Percentiles rank a stretch among this genome's conserved stretches.
Evolutionary conservation across 2,113 vertebrate species (phyloP).

Genomic region (Seriola dumerili): DNA sequence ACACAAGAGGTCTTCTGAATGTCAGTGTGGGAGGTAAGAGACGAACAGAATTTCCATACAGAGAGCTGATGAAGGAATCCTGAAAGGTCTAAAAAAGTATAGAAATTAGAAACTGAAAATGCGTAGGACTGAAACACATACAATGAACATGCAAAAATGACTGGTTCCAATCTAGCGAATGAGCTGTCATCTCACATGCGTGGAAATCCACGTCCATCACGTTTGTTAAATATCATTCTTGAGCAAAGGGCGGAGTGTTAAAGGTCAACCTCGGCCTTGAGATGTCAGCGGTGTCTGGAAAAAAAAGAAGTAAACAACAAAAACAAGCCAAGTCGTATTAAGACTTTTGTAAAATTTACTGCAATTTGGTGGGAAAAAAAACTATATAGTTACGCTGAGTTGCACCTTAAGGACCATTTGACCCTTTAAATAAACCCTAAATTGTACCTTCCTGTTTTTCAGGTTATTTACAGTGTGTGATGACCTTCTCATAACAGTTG

Average conservation of each 20-base stretch:
- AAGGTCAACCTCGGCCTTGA: neutral
- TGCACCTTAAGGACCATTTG: neutral
- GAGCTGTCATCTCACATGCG: neutral
- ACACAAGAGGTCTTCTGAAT: neutral
- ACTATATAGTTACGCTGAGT: neutral
- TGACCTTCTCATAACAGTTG: slow-evolving; percentile 37
- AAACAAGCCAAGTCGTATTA: neutral
- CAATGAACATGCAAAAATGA: slow-evolving; percentile 40
- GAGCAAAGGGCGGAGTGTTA: neutral
- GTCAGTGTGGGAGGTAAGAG: slow-evolving; percentile 6
- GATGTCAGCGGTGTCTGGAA: neutral
- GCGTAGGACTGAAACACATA: slow-evolving; percentile 54
- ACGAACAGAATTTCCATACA: slow-evolving; percentile 31
- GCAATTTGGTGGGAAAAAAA: neutral
- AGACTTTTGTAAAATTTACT: neutral
- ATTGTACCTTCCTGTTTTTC: slow-evolving; percentile 62
- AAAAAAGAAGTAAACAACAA: neutral
- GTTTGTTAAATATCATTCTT: neutral
- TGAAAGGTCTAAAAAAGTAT: slow-evolving; percentile 29
- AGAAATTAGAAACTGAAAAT: slow-evolving; percentile 69
- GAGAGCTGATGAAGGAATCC: slow-evolving; percentile 21
- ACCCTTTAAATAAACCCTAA: slow-evolving; percentile 8
- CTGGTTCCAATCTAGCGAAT: neutral
- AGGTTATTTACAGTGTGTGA: slow-evolving; percentile 47
- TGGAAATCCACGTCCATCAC: neutral